Base-by-base conservation (phyloP, 2,113 vertebrate species). In the Aplodontia rufa region DNA sequence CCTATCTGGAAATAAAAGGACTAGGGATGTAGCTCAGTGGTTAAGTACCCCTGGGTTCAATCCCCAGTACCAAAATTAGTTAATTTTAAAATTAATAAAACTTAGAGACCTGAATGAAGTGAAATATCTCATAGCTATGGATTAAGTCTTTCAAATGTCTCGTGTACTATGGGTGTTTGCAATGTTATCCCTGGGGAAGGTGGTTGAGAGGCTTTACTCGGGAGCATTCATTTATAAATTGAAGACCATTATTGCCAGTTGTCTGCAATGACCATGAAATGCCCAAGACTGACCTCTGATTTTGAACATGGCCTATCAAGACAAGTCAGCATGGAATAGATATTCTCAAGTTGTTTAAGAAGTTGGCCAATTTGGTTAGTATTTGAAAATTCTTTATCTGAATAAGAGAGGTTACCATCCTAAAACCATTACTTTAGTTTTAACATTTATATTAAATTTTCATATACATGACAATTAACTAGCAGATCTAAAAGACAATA, bases 391-490 rank as follows among this genome's bases (percentile, higher is more conserved):
- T 81, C 45, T 71, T 62, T 75, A 45, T 93, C 37, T 71, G 85
- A 82, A 76, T 32, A 86, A 40, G 40, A 62, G 40, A 94, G n/a
- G 45, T 47, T 66, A 17, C n/a, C 35, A 80, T 79, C 35, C 51
- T 55, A 55, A 92, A 95, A 69, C 71, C 19, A 79, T 47, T 60
- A 32, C 55, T 90, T 90, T 76, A 60, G 37, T 35, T 84, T 90
- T 75, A 90, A 19, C 79, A 62, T 89, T 92, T 90, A n/a, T 90
- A 68, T 62, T 85, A 42, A 78, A 35, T 93, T 93, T 86, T 78
- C 76, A 64, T 62, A 69, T 22, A 62, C 35, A 68, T 12, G 32
- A 60, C 76, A 90, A n/a, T 62, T 78, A 94, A 40, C 26, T 74
- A 93, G 72, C 51, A 81, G 68, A 42, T n/a, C 47, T 69, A 68